Conservation (phyloP, 2,888 invertebrate genomes). For the Eurois occulta region DNA sequence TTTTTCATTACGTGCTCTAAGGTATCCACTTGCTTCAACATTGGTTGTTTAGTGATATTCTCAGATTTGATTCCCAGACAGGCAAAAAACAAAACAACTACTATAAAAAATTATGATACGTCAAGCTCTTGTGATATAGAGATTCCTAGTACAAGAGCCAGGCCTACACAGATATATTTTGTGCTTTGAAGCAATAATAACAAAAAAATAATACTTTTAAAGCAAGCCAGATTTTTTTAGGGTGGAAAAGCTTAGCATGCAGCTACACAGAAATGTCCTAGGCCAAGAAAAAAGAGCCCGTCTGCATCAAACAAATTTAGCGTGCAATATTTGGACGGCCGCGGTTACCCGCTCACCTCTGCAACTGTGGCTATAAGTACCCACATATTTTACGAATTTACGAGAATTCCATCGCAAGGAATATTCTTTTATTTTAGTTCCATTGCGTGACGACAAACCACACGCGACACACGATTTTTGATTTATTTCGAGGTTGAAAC, state of each 20-base stretch:
- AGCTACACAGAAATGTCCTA: background rate
- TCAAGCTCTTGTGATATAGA: background rate
- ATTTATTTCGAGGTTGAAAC: slow-evolving; percentile 77
- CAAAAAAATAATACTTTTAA: no score
- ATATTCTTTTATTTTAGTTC: slow-evolving; percentile 70
- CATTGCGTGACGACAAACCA: slow-evolving; percentile 81
- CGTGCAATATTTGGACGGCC: slow-evolving; percentile 69
- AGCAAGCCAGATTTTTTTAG: background rate
- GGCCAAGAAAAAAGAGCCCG: slow-evolving; percentile 41
- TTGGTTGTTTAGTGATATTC: background rate
- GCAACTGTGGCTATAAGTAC: slow-evolving; percentile 66
- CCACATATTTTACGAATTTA: slow-evolving; percentile 78
- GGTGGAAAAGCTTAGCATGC: background rate
- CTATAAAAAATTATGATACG: no score
- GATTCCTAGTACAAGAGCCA: background rate
- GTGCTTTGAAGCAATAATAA: background rate
- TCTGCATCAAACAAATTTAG: slow-evolving; percentile 59
- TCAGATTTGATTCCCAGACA: background rate
- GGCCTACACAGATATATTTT: background rate
- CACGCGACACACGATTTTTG: slow-evolving; percentile 82
- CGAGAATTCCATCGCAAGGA: slow-evolving; percentile 70
- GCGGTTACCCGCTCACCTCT: slow-evolving; percentile 64
- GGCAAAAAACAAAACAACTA: no score
- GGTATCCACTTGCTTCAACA: slow-evolving; percentile 1
- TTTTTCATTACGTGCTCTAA: slow-evolving; percentile 30